Percentiles rank a stretch among this genome's conserved stretches.
Evolutionary conservation across 2,113 vertebrate species (phyloP).

Genomic region (Sinocyclocheilus rhinocerous): DNA sequence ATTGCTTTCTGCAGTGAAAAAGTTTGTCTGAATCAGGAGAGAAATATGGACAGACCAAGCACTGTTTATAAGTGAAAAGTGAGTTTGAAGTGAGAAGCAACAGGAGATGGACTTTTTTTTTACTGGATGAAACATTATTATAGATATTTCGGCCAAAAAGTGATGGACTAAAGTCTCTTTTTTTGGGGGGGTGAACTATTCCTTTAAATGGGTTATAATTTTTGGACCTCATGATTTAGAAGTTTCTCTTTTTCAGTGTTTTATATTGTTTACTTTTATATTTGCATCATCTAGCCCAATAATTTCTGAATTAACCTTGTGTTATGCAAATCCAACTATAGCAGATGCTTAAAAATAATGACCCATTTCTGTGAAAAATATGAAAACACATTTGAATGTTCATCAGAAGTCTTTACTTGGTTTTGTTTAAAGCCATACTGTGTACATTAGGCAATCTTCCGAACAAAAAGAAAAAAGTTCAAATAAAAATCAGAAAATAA

Average conservation of each 20-base stretch:
- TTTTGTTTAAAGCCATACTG: constrained; percentile 13
- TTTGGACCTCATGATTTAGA: not conserved
- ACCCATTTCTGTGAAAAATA: not conserved
- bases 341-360: not conserved
- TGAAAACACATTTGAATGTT: not conserved
- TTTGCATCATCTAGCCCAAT: not conserved
- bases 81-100: too few relatives aligned
- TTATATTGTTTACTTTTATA: not conserved
- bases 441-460: constrained; percentile 14
- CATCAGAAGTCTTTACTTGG: constrained; percentile 48
- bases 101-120: too few relatives aligned
- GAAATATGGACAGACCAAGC: too few relatives aligned
- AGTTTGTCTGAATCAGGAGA: not conserved
- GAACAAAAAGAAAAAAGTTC: not conserved
- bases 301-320: not conserved
- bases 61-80: not conserved
- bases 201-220: not conserved
- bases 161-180: not conserved
- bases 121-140: too few relatives aligned
- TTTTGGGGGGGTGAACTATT: too few relatives aligned
- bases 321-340: not conserved
- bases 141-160: too few relatives aligned
- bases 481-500: constrained; percentile 31
- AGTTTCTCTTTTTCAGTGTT: not conserved
- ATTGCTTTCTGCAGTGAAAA: not conserved